Base-by-base conservation (phyloP, 2,797 vertebrate genomes). In the Pseudotriccus pelzelni region DNA sequence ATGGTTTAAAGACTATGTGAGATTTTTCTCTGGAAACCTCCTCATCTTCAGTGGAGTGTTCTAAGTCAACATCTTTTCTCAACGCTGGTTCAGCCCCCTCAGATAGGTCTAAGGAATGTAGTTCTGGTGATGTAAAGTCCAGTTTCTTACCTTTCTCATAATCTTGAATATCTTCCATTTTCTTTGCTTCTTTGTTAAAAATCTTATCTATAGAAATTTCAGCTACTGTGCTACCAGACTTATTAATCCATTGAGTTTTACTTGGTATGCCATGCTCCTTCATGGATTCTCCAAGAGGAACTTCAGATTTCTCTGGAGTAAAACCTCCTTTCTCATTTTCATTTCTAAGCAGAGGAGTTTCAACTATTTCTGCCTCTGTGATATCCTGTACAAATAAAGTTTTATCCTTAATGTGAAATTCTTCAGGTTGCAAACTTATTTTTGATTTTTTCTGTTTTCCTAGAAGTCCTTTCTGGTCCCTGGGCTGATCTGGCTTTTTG, bases 371-470 rank as follows among this genome's bases (percentile, higher is more conserved):
- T 84, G 9, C 20, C 30, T 86, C 78, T 70, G 27, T 32, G 30
- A 66, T 50, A 78, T 63, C 39, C 58, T 83, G 92, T 47, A 53
- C 62, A 90, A 68, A 84, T 32, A 53, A 80, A 55, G 13, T 60
- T 83, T 80, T 39, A 81, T 52, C 68, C n/a, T 72, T 80, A 78
- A 68, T 36, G 16, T 37, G 36, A 76, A 79, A 44, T 77, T 91
- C 68, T 74, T 93, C 78, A 80, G 34, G 30, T 43, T 89, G 41
- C 14, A 93, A 80, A 56, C 9, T 60, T 30, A 27, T 39, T 93
- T 86, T 64, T 66, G 78, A 36, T 80, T 94, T 93, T 79, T 30
- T 79, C 9, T 79, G 81, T 87, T 92, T 80, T 93, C 27, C 86
- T 73, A 50, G 2, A 47, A 89, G 59, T 70, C 5, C 55, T 18